A percentile compares a stretch with the other conserved stretches of the same genome.
These are phyloP conservation scores for Gerris buenoi DNA, from an alignment of 1,140 invertebrate species.

Conservation along the genomic window DNA sequence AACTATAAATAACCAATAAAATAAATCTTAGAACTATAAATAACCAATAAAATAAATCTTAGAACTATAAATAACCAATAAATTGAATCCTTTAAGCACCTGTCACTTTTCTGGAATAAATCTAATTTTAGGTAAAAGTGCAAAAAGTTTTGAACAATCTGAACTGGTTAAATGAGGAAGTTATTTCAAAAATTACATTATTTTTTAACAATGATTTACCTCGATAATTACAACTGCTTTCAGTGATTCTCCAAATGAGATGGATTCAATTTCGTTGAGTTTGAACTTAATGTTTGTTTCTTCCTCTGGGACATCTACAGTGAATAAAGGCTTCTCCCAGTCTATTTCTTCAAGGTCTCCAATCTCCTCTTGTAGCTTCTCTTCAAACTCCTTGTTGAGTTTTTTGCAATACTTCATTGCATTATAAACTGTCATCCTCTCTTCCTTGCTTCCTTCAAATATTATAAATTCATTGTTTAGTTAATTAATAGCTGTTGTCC, in stretches of 20 bases:
- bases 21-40: too few relatives aligned
- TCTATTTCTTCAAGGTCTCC: background rate
- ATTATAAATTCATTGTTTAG: background rate
- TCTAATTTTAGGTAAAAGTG: too few relatives aligned
- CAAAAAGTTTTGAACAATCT: too few relatives aligned
- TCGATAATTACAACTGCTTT: background rate
- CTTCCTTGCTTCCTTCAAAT: background rate
- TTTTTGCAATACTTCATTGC: background rate
- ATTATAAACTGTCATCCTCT: background rate
- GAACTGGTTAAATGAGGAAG: too few relatives aligned
- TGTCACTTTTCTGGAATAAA: too few relatives aligned
- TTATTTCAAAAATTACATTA: too few relatives aligned
- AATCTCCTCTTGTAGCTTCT: background rate
- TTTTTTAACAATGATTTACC: too few relatives aligned
- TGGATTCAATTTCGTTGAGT: background rate
- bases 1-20: too few relatives aligned
- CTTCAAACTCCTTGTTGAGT: background rate
- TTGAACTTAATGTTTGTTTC: background rate
- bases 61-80: too few relatives aligned
- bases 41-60: too few relatives aligned
- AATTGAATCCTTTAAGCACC: too few relatives aligned
- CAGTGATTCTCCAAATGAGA: background rate
- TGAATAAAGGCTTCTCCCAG: background rate
- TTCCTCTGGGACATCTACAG: background rate
- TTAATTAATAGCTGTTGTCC: background rate